Base-by-base conservation (phyloP, 2,113 vertebrate genomes). In the Hoplias malabaricus region DNA sequence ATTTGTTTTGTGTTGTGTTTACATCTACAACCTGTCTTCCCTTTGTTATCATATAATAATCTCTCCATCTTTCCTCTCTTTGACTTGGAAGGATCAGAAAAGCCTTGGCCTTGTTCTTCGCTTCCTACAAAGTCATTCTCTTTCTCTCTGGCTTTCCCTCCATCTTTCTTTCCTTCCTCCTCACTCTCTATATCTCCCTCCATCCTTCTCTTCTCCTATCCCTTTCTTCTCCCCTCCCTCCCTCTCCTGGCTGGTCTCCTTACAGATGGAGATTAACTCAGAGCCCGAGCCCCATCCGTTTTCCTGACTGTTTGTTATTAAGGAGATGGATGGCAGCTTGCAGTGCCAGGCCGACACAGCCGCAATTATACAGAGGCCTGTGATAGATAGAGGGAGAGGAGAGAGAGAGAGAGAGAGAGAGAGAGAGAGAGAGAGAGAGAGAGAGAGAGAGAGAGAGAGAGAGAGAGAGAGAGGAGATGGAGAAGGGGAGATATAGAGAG, bases 241-340 rank as follows among this genome's bases (percentile, higher is more conserved):
- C 48, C 73, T 38, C 25, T 75, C 33, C 31, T 62, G 56, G 23
- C 69, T 77, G 73, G 69, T 75, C 81, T 85, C 71, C 83, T 87
- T 87, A 90, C 89, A 92, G 91, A 93, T 92, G 91, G 90, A 92
- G 92, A 93, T 93, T 93, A 93, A 92, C 91, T 89, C 81, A 76
- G 87, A 87, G 89, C 87, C 56, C 77, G 86, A 88, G 89, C 86
- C 38, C 91, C 91, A 93, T 93, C 88, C 89, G 90, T 93, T 90
- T 90, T 90, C 85, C 85, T 93, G 92, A 92, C 92, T 93, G 92
- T 93, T 93, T 93, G 92, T 93, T 93, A 92, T 93, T 93, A 93
- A 93, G 90, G 90, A 93, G 92, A 93, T 93, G 91, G 90, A 93
- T 93, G 92, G 88, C 87, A 90, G 89, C 87, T 90, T 86, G 85